Conservation (phyloP, 2,888 invertebrate species). For the Tyria jacobaeae region DNA sequence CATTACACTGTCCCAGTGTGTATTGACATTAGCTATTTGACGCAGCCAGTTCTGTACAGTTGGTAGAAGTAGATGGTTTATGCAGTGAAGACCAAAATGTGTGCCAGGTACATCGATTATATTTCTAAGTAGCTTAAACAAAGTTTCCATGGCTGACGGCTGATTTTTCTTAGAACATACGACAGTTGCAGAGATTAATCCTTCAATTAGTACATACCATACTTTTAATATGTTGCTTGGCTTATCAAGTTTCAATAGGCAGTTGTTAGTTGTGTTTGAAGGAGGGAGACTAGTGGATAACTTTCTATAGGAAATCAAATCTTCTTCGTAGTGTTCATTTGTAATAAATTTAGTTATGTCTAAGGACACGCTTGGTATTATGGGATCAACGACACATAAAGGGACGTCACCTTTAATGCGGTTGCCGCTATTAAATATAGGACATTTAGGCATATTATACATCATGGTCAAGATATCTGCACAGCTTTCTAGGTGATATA, state of each 20-base stretch:
- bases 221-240: constrained; percentile 95
- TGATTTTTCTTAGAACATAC: constrained; percentile 96
- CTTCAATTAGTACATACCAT: constrained; percentile 96
- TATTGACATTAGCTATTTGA: constrained; percentile 89
- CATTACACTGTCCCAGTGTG: constrained; percentile 91
- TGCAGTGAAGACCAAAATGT: constrained; percentile 95
- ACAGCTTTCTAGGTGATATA: constrained; percentile 94
- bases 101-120: constrained; percentile 93
- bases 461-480: constrained; percentile 95
- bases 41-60: constrained; percentile 97
- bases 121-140: constrained; percentile 94
- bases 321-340: constrained; percentile 89
- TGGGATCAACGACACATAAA: constrained; percentile 93
- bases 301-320: constrained; percentile 89
- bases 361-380: constrained; percentile 91
- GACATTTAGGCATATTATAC: constrained; percentile 98
- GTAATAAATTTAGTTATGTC: constrained; percentile 90
- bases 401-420: constrained; percentile 92
- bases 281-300: constrained; percentile 84
- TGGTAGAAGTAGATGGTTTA: constrained; percentile 96
- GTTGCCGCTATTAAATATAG: constrained; percentile 96
- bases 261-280: constrained; percentile 82
- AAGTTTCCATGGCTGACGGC: constrained; percentile 93
- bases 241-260: constrained; percentile 90
- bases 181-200: constrained; percentile 92